A percentile compares a stretch with the other conserved stretches of the same genome.
Conservation (phyloP, 2,888 invertebrate species). For the Drosophila birchii region DNA sequence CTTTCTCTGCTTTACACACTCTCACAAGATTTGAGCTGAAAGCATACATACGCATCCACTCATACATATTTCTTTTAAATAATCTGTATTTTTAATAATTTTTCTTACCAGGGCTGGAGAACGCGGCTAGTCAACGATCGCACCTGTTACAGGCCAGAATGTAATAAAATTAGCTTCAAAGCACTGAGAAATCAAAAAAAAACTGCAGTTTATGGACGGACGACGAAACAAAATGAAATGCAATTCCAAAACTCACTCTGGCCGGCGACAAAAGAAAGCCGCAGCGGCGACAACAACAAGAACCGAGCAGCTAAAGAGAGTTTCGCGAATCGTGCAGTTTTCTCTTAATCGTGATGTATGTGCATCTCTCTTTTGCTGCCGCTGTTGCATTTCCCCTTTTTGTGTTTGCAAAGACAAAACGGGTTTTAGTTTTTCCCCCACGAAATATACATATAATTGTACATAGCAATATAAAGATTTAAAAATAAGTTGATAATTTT, state of each 20-base stretch:
- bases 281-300: conserved; percentile 15
- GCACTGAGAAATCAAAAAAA: conserved; percentile 11
- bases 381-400: conserved; percentile 25
- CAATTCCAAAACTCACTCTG: conserved; percentile 48
- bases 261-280: conserved; percentile 66
- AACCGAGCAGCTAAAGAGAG: conserved; percentile 13
- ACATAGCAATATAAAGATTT: no score
- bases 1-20: conserved; percentile 32
- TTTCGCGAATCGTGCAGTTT: conserved; percentile 17
- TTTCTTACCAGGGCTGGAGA: conserved; percentile 67
- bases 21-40: conserved; percentile 22
- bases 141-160: conserved; percentile 57
- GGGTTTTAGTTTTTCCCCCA: background rate
- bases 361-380: background rate
- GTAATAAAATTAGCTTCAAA: conserved; percentile 14
- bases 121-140: conserved; percentile 49
- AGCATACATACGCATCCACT: background rate
- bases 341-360: conserved; percentile 15
- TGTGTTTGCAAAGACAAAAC: conserved; percentile 4
- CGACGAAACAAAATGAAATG: conserved; percentile 73
- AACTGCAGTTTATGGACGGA: conserved; percentile 40
- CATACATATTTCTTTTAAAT: conserved; percentile 41
- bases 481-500: background rate
- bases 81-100: conserved; percentile 64
- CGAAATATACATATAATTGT: background rate